Evolutionary conservation across 2,888 invertebrate species (phyloP).

Genomic region (Acleris laterana): DNA sequence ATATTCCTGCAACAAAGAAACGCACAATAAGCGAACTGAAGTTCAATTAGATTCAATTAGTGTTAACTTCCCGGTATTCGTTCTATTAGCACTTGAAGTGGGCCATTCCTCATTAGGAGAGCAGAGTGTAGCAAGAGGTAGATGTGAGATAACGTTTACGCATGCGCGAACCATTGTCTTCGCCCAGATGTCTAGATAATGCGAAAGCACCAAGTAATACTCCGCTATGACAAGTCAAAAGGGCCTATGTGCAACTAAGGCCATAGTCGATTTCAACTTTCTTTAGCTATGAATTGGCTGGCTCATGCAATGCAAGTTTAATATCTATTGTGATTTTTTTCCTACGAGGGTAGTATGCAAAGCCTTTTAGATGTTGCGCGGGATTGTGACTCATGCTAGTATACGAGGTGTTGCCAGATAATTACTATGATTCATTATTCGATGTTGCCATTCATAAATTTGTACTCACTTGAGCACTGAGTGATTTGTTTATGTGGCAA

Average conservation of each 20-base stretch:
- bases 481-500: constrained; percentile 15
- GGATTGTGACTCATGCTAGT: constrained; percentile 53
- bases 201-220: constrained; percentile 61
- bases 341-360: constrained; percentile 44
- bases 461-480: constrained; percentile 1
- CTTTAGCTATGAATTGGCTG: too few species aligned
- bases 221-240: too few species aligned
- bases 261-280: too few species aligned
- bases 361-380: constrained; percentile 59
- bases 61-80: constrained; percentile 49
- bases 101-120: constrained; percentile 80
- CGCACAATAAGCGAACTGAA: constrained; percentile 31
- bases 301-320: too few species aligned
- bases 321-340: too few species aligned
- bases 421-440: constrained; percentile 25
- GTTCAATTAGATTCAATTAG: constrained; percentile 67
- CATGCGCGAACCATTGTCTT: constrained; percentile 80
- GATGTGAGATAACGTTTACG: constrained; percentile 82
- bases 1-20: constrained; percentile 62
- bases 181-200: constrained; percentile 69
- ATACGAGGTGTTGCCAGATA: constrained; percentile 36
- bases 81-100: constrained; percentile 69
- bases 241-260: too few species aligned
- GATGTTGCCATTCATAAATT: constrained; percentile 26
- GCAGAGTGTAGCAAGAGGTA: constrained; percentile 76